Base-by-base conservation (phyloP, 2,888 invertebrate species). In the Himalopsyche japonica region DNA sequence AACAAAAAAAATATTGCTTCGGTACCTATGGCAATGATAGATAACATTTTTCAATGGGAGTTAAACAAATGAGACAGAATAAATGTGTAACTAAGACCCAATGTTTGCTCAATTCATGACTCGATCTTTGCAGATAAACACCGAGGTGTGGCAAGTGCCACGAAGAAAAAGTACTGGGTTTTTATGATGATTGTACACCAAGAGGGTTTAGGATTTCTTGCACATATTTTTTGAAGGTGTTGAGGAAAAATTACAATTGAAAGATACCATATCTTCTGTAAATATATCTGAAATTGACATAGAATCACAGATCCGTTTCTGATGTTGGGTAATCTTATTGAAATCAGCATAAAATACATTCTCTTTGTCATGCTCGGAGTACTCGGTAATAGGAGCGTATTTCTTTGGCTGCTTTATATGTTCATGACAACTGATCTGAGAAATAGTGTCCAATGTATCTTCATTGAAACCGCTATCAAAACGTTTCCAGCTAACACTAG, bases 381-480 rank as follows among this genome's bases (percentile, higher is more conserved):
- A 91, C 49, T 89, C 88, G 64, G 89, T 90, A 80, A 88, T 88
- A 0, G 89, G 87, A 10, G 88, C 88, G 84, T 89, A 90, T 76
- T 89, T 90, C 15, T 86, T 86, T 79, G 87, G 88, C 5, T 64
- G 79, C 64, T 85, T 86, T 1, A 82, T 83, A 18, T 27, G 49
- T n/a, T 86, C 85, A 34, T 82, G 77, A 27, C 78, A 57, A 78
- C 82, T 83, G 27, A 77, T 48, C 20, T 84, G 86, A 30, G 85
- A 83, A 30, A 81, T 49, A 84, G 90, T 90, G 84, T 92, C 92
- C 0, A 91, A 91, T 8, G 89, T 91, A 85, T 92, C 92, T 85
- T 92, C 92, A 88, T 92, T 92, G 86, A 92, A 92, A 1, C 92
- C 92, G 85, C 92, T 92, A 87, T 92, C 92, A 8, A 91, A 89